These are phyloP conservation scores for Belonocnema kinseyi DNA, from an alignment of 1,140 invertebrate species.

Conservation along the genomic window DNA sequence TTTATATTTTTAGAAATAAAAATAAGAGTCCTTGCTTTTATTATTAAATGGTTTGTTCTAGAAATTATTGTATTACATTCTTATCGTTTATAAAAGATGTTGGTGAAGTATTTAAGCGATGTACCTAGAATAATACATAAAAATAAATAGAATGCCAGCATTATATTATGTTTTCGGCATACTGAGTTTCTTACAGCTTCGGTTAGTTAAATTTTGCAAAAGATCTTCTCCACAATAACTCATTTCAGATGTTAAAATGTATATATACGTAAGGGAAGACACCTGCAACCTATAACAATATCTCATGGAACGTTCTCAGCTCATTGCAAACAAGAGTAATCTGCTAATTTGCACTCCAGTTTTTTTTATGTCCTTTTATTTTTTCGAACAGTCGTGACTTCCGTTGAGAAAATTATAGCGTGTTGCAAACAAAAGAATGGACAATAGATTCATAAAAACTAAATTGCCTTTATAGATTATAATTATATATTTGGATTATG, in stretches of 20 bases:
- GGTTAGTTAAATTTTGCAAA: background rate
- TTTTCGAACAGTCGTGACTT: background rate
- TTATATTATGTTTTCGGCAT: slow-evolving; percentile 8
- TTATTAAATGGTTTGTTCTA: too few species aligned
- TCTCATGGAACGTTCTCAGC: slow-evolving; percentile 6
- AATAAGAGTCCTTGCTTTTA: too few species aligned
- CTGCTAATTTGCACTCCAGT: background rate
- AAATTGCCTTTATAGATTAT: too few species aligned
- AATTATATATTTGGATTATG: too few species aligned
- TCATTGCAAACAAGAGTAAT: slow-evolving; percentile 3
- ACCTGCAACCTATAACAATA: slow-evolving; percentile 1
- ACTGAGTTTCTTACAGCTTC: background rate
- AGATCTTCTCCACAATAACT: slow-evolving; percentile 13
- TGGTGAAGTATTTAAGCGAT: background rate
- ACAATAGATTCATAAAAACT: too few species aligned
- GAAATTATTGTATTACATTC: too few species aligned
- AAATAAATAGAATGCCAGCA: slow-evolving; percentile 4
- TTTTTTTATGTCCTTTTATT: slow-evolving; percentile 6
- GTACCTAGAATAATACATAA: background rate
- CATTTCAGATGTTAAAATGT: background rate
- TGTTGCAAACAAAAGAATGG: too few species aligned
- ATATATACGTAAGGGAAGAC: slow-evolving; percentile 10
- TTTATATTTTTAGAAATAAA: too few species aligned
- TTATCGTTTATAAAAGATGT: too few species aligned
- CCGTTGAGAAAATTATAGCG: too few species aligned